Conservation (phyloP, 2,888 invertebrate genomes). For the Xylocampa areola region DNA sequence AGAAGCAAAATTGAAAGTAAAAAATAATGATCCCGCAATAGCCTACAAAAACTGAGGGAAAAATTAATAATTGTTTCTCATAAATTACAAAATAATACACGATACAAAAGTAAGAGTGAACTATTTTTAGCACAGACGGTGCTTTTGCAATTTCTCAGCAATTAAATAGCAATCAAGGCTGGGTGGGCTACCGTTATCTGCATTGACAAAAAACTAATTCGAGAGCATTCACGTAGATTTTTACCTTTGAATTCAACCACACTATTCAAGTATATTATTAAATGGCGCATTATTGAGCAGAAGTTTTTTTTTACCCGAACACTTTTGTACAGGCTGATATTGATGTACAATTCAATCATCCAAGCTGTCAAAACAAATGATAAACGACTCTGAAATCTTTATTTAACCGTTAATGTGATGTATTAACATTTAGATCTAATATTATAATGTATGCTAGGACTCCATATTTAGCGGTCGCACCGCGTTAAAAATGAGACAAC, state of each 20-base stretch:
- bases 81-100: conserved; percentile 34
- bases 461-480: not conserved
- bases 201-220: conserved; percentile 17
- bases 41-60: conserved; percentile 13
- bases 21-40: conserved; percentile 7
- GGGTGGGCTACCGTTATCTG: conserved; percentile 45
- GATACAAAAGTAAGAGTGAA: conserved; percentile 24
- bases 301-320: conserved; percentile 14
- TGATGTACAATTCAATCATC: conserved; percentile 24
- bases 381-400: conserved; percentile 6
- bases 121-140: conserved; percentile 26
- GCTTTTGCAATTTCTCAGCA: conserved; percentile 34
- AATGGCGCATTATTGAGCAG: conserved; percentile 9
- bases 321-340: conserved; percentile 23
- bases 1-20: conserved; percentile 11
- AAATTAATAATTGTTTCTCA: conserved; percentile 21
- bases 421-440: not conserved
- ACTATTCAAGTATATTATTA: too few relatives aligned
- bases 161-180: conserved; percentile 48
- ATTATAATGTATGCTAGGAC: not conserved
- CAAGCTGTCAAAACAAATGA: conserved; percentile 30
- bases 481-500: not conserved
- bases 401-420: not conserved
- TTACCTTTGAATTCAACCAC: conserved; percentile 20
- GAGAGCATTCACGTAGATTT: conserved; percentile 18